Conservation (phyloP, 2,113 vertebrate genomes). For the Ptilorrhoa leucosticta region DNA sequence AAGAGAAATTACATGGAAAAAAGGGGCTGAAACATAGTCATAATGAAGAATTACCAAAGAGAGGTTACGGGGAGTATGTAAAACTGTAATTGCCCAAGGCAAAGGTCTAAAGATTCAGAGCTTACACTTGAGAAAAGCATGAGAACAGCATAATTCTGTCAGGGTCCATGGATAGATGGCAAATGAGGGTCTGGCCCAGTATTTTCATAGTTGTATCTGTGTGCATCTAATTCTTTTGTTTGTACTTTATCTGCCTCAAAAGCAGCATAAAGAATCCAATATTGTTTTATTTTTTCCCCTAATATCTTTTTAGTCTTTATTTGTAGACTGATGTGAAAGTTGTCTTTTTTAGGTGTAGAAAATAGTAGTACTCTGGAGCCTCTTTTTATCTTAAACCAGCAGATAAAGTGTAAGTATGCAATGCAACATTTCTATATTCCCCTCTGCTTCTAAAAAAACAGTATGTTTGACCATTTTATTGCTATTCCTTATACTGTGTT, state of each 20-base stretch:
- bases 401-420: slow-evolving; percentile 40
- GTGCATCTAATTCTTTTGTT: not conserved
- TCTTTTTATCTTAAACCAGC: slow-evolving; percentile 36
- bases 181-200: not conserved
- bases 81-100: not conserved
- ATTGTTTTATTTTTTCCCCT: not conserved
- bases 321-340: not conserved
- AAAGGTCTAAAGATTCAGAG: not conserved
- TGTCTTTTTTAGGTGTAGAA: slow-evolving; percentile 7
- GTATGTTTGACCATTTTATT: slow-evolving; percentile 58
- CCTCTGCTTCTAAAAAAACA: slow-evolving; percentile 27
- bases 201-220: not conserved
- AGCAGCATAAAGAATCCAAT: not conserved
- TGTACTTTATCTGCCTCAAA: not conserved
- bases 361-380: slow-evolving; percentile 13
- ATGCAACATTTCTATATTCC: slow-evolving; percentile 21
- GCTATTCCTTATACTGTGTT: slow-evolving; percentile 59
- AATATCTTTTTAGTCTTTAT: not conserved
- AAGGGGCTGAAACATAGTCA: not conserved
- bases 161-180: fast-evolving
- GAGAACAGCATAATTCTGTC: not conserved
- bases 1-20: not conserved
- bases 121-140: not conserved
- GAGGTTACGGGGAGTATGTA: not conserved
- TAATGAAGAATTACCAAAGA: not conserved